These are phyloP conservation scores for Diaperis boleti DNA, from an alignment of 2,888 invertebrate species.

Conservation along the genomic window DNA sequence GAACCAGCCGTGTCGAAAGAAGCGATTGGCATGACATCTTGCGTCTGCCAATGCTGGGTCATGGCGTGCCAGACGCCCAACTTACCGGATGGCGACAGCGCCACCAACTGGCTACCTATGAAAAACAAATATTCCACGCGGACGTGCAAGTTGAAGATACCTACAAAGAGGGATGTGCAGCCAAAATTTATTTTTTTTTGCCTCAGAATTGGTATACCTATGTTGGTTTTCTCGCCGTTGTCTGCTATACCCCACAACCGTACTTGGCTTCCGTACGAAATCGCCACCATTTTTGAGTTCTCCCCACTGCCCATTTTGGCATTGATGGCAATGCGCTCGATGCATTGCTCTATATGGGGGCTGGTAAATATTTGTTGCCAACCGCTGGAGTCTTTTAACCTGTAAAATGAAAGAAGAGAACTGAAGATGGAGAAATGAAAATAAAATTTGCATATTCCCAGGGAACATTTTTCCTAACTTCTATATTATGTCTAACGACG, in stretches of 20 bases:
- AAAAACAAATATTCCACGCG: conserved; percentile 96
- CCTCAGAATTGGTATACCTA: conserved; percentile 65
- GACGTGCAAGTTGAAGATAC: conserved; percentile 91
- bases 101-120: conserved; percentile 98
- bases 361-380: conserved; percentile 97
- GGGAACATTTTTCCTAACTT: too few species aligned
- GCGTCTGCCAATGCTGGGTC: conserved; percentile 98
- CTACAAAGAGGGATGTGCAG: conserved; percentile 68
- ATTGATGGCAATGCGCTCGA: conserved; percentile 94
- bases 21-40: conserved; percentile 94
- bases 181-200: too few species aligned
- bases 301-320: conserved; percentile 73
- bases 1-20: conserved; percentile 98
- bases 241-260: conserved; percentile 85
- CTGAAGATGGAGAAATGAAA: too few species aligned
- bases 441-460: too few species aligned
- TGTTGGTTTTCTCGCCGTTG: conserved; percentile 79
- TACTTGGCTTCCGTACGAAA: conserved; percentile 82
- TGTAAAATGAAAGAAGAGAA: too few species aligned
- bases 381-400: conserved; percentile 95
- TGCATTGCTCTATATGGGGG: conserved; percentile 88
- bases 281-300: conserved; percentile 84
- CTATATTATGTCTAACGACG: too few species aligned
- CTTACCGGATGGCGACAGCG: conserved; percentile 90
- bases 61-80: conserved; percentile 99